Percentiles rank a stretch among this genome's conserved stretches.
phyloP scores from a whole-genome alignment of 1,140 invertebrate genomes.

The Drosophila nigrodunni region DNA sequence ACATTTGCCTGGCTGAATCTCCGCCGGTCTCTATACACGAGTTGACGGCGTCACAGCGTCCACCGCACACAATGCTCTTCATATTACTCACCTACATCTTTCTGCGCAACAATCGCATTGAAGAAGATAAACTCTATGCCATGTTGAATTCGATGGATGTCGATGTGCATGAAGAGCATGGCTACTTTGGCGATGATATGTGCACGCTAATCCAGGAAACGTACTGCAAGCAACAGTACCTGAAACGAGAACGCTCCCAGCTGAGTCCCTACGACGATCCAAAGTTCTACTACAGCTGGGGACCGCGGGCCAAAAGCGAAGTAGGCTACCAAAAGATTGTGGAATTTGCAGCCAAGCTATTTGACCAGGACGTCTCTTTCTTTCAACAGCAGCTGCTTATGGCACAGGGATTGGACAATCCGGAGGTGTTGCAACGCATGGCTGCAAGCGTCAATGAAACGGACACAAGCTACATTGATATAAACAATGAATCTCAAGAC shows the following conservation, averaged over 20 bases:
- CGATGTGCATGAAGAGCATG: constrained; percentile 60
- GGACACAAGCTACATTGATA: not conserved
- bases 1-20: constrained; percentile 52
- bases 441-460: not conserved
- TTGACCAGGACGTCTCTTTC: constrained; percentile 29
- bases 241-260: constrained; percentile 65
- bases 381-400: constrained; percentile 51
- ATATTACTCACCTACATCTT: constrained; percentile 73
- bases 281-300: constrained; percentile 55
- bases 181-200: constrained; percentile 63
- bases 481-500: constrained; percentile 1
- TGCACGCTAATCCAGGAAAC: constrained; percentile 70
- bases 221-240: constrained; percentile 74
- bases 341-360: constrained; percentile 50
- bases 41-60: constrained; percentile 51
- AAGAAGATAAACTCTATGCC: constrained; percentile 54
- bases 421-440: not conserved
- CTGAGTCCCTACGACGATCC: constrained; percentile 54
- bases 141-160: constrained; percentile 57
- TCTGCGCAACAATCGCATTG: constrained; percentile 48
- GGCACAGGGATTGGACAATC: constrained; percentile 30
- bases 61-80: constrained; percentile 54
- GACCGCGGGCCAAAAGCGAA: constrained; percentile 58
- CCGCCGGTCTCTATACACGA: constrained; percentile 53
- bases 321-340: constrained; percentile 45